Conservation (phyloP, 2,888 invertebrate genomes). For the Tinea semifulvella region DNA sequence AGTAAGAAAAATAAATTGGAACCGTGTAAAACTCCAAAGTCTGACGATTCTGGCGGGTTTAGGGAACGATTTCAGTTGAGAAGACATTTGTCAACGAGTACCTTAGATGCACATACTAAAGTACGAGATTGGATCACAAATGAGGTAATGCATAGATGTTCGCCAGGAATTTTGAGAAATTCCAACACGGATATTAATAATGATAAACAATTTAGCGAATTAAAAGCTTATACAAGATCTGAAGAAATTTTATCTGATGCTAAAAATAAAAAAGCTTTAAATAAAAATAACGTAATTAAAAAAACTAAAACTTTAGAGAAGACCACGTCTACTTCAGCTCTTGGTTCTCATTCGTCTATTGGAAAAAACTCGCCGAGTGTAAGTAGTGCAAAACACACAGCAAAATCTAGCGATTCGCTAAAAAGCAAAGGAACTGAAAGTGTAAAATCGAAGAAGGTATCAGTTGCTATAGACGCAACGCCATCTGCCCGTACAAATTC, state of each 20-base stretch:
- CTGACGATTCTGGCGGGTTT: conserved; percentile 64
- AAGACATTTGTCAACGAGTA: conserved; percentile 79
- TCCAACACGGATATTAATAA: conserved; percentile 44
- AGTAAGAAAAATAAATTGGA: conserved; percentile 61
- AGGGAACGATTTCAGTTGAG: conserved; percentile 71
- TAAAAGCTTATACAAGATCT: conserved; percentile 51
- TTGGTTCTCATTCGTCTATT: conserved; percentile 53
- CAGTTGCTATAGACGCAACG: conserved; percentile 82
- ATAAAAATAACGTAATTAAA: conserved; percentile 28
- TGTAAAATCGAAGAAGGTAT: conserved; percentile 72
- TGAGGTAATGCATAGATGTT: conserved; percentile 77
- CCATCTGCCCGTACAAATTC: conserved; percentile 77
- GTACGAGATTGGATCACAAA: conserved; percentile 88
- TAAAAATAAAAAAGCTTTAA: conserved; percentile 25
- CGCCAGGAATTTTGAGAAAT: conserved; percentile 71
- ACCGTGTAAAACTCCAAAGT: conserved; percentile 63
- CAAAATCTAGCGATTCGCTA: conserved; percentile 55
- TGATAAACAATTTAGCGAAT: conserved; percentile 33
- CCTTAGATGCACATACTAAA: conserved; percentile 86
- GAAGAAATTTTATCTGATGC: conserved; percentile 50
- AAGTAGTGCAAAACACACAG: conserved; percentile 31
- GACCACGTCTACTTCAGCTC: conserved; percentile 54
- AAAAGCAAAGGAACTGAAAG: conserved; percentile 51
- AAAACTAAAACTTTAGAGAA: conserved; percentile 52
- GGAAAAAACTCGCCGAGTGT: conserved; percentile 34